phyloP scores from a whole-genome alignment of 1,140 invertebrate genomes.

The Apocrypta bakeri region DNA sequence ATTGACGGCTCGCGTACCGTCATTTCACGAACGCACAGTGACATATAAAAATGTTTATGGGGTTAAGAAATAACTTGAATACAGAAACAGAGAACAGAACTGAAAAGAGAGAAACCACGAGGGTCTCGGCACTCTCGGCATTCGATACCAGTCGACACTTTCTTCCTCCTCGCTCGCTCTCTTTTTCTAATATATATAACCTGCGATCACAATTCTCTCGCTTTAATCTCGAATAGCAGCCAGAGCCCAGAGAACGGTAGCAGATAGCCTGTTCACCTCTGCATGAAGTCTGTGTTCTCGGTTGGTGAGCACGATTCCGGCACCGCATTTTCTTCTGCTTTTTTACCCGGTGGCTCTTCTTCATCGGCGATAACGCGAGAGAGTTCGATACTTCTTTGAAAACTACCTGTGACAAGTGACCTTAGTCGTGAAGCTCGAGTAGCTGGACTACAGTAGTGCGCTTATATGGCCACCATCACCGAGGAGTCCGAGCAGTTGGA shows the following conservation, averaged over 20 bases:
- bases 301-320: neutral
- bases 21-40: too few species aligned
- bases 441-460: constrained; percentile 12
- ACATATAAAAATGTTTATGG: too few species aligned
- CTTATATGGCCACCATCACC: constrained; percentile 65
- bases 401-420: neutral
- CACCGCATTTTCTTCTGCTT: neutral
- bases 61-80: too few species aligned
- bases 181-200: neutral
- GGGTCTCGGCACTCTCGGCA: neutral
- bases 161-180: too few species aligned
- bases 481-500: constrained; percentile 65
- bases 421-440: neutral
- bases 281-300: neutral
- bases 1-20: too few species aligned
- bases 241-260: neutral
- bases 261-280: too few species aligned
- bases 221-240: neutral
- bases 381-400: neutral
- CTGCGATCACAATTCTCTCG: too few species aligned
- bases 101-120: neutral
- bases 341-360: neutral
- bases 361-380: neutral
- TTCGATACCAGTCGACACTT: too few species aligned
- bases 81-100: too few species aligned